A percentile compares a stretch with the other conserved stretches of the same genome.
These are phyloP conservation scores for Gymnorhina tibicen DNA, from an alignment of 2,113 vertebrate species.

Conservation along the genomic window DNA sequence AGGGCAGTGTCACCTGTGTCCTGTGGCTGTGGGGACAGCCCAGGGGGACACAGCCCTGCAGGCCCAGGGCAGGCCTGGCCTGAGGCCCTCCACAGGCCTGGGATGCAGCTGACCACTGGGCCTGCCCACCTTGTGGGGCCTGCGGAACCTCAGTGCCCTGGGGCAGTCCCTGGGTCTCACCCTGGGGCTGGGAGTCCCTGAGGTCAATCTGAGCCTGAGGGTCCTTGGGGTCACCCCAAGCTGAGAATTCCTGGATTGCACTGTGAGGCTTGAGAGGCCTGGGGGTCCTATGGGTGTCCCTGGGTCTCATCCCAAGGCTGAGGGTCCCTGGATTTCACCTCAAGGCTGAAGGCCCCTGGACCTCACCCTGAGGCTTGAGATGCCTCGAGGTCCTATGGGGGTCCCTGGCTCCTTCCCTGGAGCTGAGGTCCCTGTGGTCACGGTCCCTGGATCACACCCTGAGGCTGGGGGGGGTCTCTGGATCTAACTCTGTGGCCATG, in stretches of 20 bases:
- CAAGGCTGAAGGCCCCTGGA: not conserved
- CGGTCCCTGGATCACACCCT: not conserved
- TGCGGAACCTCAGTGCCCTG: not conserved
- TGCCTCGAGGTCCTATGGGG: not conserved
- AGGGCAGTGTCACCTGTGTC: not conserved
- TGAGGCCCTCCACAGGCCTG: not conserved
- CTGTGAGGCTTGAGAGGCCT: not conserved
- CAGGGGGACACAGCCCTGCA: accelerated
- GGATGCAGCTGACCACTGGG: accelerated
- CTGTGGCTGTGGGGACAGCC: not conserved
- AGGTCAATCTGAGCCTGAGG: not conserved
- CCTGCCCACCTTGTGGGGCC: not conserved
- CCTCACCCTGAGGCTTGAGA: not conserved
- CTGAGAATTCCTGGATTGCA: no score
- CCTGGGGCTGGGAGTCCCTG: not conserved
- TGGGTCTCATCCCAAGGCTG: not conserved
- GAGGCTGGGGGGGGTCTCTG: not conserved
- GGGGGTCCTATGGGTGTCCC: not conserved
- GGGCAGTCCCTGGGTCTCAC: not conserved
- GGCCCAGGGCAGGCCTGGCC: not conserved
- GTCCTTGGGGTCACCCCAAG: not conserved
- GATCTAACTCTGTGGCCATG: not conserved
- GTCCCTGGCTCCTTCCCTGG: not conserved
- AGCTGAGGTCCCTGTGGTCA: not conserved
- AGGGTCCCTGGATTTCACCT: not conserved